Evolutionary conservation across 2,888 invertebrate genomes (phyloP).

Genomic region (Meliscaeva auricollis): DNA sequence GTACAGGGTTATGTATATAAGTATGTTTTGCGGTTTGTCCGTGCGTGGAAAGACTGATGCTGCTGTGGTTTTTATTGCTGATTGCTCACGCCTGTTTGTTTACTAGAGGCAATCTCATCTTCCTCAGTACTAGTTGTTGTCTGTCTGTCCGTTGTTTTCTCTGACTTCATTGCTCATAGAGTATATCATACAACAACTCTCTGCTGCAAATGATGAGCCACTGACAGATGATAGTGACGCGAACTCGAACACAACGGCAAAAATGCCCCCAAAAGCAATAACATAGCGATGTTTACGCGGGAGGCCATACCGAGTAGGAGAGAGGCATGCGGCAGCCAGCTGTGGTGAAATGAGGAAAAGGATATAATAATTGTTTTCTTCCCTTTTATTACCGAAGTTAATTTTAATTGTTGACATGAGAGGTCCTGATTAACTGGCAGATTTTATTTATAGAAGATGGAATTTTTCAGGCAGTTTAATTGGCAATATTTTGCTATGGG

Average conservation of each 20-base stretch:
- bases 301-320: no score
- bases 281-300: background rate
- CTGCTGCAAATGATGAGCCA: slow-evolving; percentile 45
- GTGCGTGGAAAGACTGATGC: slow-evolving; percentile 36
- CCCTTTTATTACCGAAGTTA: slow-evolving; percentile 62
- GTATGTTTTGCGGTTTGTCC: slow-evolving; percentile 23
- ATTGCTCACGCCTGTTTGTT: slow-evolving; percentile 70
- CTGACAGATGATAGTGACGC: slow-evolving; percentile 66
- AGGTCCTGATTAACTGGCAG: slow-evolving; percentile 70
- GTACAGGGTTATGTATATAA: slow-evolving; percentile 3
- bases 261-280: slow-evolving; percentile 28
- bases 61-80: slow-evolving; percentile 68
- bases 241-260: slow-evolving; percentile 2
- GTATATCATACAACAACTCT: background rate
- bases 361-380: slow-evolving; percentile 72
- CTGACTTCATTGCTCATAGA: background rate
- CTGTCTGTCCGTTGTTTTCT: slow-evolving; percentile 37
- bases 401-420: slow-evolving; percentile 76
- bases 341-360: slow-evolving; percentile 27
- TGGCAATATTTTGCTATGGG: slow-evolving; percentile 40
- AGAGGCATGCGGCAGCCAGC: background rate
- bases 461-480: slow-evolving; percentile 47
- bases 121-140: slow-evolving; percentile 21
- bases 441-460: slow-evolving; percentile 62
- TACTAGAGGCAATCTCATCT: slow-evolving; percentile 69